Evolutionary conservation across 2,797 vertebrate genomes (phyloP), one percentile per base, ranked within the genome.

Genomic region (Morelia viridis): DNA sequence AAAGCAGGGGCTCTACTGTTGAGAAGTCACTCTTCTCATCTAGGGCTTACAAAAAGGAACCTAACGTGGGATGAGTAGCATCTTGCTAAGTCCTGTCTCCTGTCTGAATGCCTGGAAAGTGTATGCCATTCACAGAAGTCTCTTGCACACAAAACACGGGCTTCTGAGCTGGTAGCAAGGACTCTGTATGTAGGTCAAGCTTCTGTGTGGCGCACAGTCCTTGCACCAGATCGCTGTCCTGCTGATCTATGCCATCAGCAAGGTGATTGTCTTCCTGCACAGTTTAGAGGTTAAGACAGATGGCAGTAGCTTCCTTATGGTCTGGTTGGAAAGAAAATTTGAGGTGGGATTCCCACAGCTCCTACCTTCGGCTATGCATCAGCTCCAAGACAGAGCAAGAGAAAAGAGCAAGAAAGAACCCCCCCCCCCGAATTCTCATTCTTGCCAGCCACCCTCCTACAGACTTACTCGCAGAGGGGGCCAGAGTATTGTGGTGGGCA

Each of bases 401-500:
- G 41, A 41, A 41, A n/a, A 57, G n/a, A 41, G 24, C 9, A 6
- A 35, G 10, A 28, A 4, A n/a, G 10, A 1, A 13, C 35, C 35
- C 35, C 8, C 15, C 46, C 10, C 26, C 22, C 41, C n/a, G 8
- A 57, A 24, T 26, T n/a, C 46, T 68, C 10, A 4, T 13, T 35
- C 26, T 9, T n/a, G 26, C 58, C n/a, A 8, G 13, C 24, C 10
- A 9, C 26, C n/a, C 41, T 22, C 17, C 12, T 35, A 17, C 8
- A 2, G 0, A 98, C 98, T 98, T 96, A 99, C 98, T 98, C 98
- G 96, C 98, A 99, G 93, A 97, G 97, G 7, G 97, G 97, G 0
- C 99, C 99, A 0, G 96, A 95, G 93, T 96, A 98, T 11, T 96
- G 97, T 0, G 96, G 93, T 0, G 96, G 97, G 96, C 99, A 99